Base-by-base conservation (phyloP, 2,113 vertebrate genomes). In the Neogale vison region DNA sequence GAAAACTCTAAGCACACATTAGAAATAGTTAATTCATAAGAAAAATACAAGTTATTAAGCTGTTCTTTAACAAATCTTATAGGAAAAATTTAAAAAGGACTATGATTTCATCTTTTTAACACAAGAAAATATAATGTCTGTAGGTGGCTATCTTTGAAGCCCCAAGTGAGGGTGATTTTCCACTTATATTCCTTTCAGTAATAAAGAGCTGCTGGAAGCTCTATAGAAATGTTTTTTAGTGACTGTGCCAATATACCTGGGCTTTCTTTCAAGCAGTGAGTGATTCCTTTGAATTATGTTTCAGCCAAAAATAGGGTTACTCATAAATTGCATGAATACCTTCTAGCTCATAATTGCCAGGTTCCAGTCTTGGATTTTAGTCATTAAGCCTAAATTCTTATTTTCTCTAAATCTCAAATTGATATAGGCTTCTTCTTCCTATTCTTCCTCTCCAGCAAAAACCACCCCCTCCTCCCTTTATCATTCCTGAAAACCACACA, bases 321-420 rank as follows among this genome's bases (percentile, higher is more conserved):
- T 98, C 98, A 98, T 98, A 98, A 98, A 98, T 98, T 98, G 87
- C 87, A 98, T 98, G 97, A 98, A 97, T 96, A 97, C 97, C 74
- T 98, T 97, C 97, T 97, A 98, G 96, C 92, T 96, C 97, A 97
- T 98, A 98, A 96, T 94, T 97, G 94, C 88, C 77, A 97, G 39
- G 84, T 96, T 98, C 95, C 11, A 74, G 90, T 90, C 72, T 95
- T 88, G 7, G 88, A 90, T 88, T 96, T 96, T 91, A 97, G 93
- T 96, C 98, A 98, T 97, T 98, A 98, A 97, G 84, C 0, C 0
- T 95, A 97, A 97, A 69, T 85, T 97, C 89, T 97, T 96, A 47
- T 95, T 95, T 96, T 95, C 65, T 88, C 83, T 96, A 72, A 97
- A 88, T 93, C 71, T 82, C 90, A 82, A 94, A 92, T 61, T 90